Evolutionary conservation across 2,797 vertebrate genomes (phyloP), one percentile per base, ranked within the genome.

Genomic region (Echiichthys vipera): DNA sequence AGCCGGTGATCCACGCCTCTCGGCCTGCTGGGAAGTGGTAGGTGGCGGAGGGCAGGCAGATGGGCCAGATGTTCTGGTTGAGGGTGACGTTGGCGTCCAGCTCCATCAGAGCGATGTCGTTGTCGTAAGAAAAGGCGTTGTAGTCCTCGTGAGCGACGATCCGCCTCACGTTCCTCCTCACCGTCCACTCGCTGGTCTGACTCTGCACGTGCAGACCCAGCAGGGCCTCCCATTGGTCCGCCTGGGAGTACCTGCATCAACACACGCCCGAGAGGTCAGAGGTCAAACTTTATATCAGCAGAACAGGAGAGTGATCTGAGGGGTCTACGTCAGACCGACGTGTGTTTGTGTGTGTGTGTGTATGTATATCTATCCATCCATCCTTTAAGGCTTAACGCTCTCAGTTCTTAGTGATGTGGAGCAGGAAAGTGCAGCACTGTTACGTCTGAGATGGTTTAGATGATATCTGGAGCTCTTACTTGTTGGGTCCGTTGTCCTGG

Each of bases 21-120:
- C 92, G 95, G 67, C 96, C 97, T 0, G 89, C 63, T 0, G 95
- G 95, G 90, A 97, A 96, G 75, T 72, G 74, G 2, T 96, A 90
- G 0, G 93, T 68, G 13, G 89, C 0, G 0, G 93, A 92, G 0
- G 97, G 97, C 72, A 99, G 94, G 81, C 97, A 99, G 90, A 98
- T 92, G 72, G 97, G 96, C 71, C 91, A 94, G 80, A 98, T 89
- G 0, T 95, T 71, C 0, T 93, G 84, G 17, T 91, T 95, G 88
- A 95, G 96, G 7, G 83, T 39, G 4, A 94, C 90, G 0, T 94
- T 83, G 6, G 13, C 27, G 24, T 95, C 91, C 64, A 99, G 91
- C 89, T 99, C 96, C 93, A 98, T 78, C 62, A 99, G 84, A 0
- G 98, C 96, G 0, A 99, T 92, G 82, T 99, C 98, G 0, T 95